phyloP scores from a whole-genome alignment of 2,888 invertebrate species.

The Chrysolina americana region DNA sequence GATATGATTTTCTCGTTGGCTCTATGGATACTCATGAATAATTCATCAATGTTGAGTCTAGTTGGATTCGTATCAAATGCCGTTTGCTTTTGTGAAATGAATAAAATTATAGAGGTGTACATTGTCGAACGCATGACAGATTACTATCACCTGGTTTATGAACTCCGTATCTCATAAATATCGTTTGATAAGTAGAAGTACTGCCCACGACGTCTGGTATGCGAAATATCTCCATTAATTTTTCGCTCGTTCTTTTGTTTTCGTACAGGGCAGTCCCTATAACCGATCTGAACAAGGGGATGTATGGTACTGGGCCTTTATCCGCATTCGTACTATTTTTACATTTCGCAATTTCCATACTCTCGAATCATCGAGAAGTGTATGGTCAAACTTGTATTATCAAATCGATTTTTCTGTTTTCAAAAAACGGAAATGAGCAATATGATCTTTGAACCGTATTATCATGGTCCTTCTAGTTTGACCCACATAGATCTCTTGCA shows the following conservation, averaged over 20 bases:
- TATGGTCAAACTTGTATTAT: too few species aligned
- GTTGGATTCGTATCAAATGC: slow-evolving; percentile 33
- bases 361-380: too few species aligned
- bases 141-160: slow-evolving; percentile 34
- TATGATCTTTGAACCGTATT: too few species aligned
- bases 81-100: slow-evolving; percentile 34
- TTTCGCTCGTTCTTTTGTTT: background rate
- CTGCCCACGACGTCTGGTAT: background rate
- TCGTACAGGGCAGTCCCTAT: background rate
- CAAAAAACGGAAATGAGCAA: too few species aligned
- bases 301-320: too few species aligned
- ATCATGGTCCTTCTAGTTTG: too few species aligned
- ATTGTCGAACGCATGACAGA: slow-evolving; percentile 40
- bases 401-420: too few species aligned
- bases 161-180: slow-evolving; percentile 21
- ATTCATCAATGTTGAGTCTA: slow-evolving; percentile 35
- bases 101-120: slow-evolving; percentile 33
- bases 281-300: too few species aligned
- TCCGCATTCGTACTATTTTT: too few species aligned
- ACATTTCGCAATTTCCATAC: too few species aligned
- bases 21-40: slow-evolving; percentile 34
- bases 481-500: too few species aligned
- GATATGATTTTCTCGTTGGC: slow-evolving; percentile 32
- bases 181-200: background rate
- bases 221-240: slow-evolving; percentile 9